Percentiles rank a stretch among this genome's conserved stretches.
phyloP scores from a whole-genome alignment of 2,888 invertebrate genomes.

The Oxytorus armatus region DNA sequence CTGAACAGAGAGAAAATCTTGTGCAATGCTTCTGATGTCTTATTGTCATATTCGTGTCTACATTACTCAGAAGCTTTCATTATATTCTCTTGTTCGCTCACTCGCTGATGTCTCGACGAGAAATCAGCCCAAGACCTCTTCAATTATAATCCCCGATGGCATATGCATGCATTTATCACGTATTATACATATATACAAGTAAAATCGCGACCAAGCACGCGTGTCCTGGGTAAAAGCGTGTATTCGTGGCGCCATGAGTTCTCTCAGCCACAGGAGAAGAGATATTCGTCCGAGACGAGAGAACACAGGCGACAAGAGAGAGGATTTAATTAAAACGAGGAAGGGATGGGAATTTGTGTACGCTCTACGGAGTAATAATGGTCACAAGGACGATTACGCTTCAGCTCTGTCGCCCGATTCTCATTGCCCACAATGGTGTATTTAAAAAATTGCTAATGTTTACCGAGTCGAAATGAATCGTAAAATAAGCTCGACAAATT shows the following conservation, averaged over 20 bases:
- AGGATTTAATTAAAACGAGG: constrained; percentile 66
- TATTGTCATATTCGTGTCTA: neutral
- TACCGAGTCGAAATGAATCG: constrained; percentile 9
- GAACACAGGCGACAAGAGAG: constrained; percentile 31
- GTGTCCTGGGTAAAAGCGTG: constrained; percentile 61
- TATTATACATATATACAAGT: neutral
- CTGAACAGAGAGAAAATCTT: constrained; percentile 3
- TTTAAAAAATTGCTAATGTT: constrained; percentile 40
- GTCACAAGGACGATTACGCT: constrained; percentile 60
- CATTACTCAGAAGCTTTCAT: neutral
- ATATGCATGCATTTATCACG: neutral
- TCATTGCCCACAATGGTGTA: constrained; percentile 4
- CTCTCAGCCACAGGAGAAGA: constrained; percentile 25
- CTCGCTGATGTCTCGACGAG: constrained; percentile 25
- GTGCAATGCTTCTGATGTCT: constrained; percentile 5
- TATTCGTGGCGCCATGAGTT: constrained; percentile 50
- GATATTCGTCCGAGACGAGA: constrained; percentile 49
- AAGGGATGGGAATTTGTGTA: constrained; percentile 43
- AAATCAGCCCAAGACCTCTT: constrained; percentile 36
- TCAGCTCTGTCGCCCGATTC: constrained; percentile 34
- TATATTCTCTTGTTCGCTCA: constrained; percentile 11
- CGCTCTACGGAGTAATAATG: constrained; percentile 51
- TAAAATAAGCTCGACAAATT: constrained; percentile 6
- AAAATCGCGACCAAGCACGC: constrained; percentile 23
- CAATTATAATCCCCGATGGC: constrained; percentile 54